A percentile compares a stretch with the other conserved stretches of the same genome.
phyloP scores from a whole-genome alignment of 2,113 vertebrate genomes.

The Todiramphus saurophagus region DNA sequence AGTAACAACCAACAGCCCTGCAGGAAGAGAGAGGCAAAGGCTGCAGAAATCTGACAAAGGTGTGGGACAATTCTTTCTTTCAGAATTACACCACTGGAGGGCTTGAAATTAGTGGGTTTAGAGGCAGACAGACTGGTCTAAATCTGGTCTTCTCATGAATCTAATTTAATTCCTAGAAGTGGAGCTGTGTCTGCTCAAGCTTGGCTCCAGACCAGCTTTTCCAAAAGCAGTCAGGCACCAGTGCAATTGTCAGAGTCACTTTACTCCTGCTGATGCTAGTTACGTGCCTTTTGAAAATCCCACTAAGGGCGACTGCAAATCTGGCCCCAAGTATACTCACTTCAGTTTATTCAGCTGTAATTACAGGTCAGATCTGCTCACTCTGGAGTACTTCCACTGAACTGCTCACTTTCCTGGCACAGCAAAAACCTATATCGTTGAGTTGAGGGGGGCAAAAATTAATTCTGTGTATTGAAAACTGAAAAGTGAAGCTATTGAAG shows the following conservation, averaged over 20 bases:
- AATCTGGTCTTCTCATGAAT: neutral
- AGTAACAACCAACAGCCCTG: neutral
- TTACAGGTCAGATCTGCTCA: neutral
- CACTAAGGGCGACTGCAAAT: neutral
- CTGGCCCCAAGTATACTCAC: neutral
- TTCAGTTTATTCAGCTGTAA: conserved; percentile 29
- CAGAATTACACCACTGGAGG: neutral
- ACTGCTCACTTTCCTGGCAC: neutral
- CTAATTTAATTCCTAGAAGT: conserved; percentile 21
- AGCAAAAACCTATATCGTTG: neutral
- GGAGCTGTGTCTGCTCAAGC: neutral
- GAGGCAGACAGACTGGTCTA: neutral
- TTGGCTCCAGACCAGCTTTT: conserved; percentile 13
- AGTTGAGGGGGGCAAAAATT: neutral
- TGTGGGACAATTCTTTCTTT: neutral
- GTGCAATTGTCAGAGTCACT: conserved; percentile 33
- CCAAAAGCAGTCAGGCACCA: conserved; percentile 25
- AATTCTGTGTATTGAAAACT: neutral
- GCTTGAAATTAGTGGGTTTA: neutral
- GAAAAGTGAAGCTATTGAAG: conserved; percentile 2
- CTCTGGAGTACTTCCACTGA: neutral
- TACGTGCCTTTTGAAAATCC: conserved; percentile 15
- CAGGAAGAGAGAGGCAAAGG: neutral
- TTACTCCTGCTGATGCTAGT: conserved; percentile 19
- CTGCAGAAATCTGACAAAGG: neutral